Conservation (phyloP, 2,888 invertebrate species). For the Homarus gammarus region DNA sequence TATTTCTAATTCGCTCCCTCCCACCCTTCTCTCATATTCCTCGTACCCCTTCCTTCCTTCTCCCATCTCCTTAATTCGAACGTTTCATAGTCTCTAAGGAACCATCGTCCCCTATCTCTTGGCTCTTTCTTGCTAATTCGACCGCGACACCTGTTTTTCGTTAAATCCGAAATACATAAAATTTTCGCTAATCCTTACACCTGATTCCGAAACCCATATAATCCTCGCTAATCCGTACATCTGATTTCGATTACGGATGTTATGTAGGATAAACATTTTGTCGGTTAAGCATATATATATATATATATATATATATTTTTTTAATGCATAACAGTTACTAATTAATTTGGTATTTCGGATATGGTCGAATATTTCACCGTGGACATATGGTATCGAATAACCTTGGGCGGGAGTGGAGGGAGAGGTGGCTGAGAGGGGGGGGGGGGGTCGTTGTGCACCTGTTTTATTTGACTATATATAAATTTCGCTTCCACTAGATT, state of each 20-base stretch:
- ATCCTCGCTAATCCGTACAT: too few relatives aligned
- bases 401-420: slow-evolving; percentile 3
- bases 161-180: too few relatives aligned
- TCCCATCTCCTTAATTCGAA: too few relatives aligned
- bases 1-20: neutral
- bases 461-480: slow-evolving; percentile 66
- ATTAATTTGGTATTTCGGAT: slow-evolving; percentile 60
- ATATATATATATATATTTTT: neutral
- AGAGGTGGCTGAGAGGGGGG: neutral
- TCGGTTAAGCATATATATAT: neutral
- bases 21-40: neutral
- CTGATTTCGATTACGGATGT: too few relatives aligned
- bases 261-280: too few relatives aligned
- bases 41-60: neutral
- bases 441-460: slow-evolving; percentile 8
- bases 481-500: slow-evolving; percentile 36
- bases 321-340: slow-evolving; percentile 37
- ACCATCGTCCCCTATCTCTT: too few relatives aligned
- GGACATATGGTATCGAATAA: slow-evolving; percentile 61
- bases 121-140: too few relatives aligned
- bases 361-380: slow-evolving; percentile 40
- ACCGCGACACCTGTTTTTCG: too few relatives aligned
- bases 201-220: too few relatives aligned
- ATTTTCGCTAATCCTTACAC: too few relatives aligned
- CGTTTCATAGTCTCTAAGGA: too few relatives aligned